Base-by-base conservation (phyloP, 2,888 invertebrate genomes). In the Lepidocyrtinus sp. region DNA sequence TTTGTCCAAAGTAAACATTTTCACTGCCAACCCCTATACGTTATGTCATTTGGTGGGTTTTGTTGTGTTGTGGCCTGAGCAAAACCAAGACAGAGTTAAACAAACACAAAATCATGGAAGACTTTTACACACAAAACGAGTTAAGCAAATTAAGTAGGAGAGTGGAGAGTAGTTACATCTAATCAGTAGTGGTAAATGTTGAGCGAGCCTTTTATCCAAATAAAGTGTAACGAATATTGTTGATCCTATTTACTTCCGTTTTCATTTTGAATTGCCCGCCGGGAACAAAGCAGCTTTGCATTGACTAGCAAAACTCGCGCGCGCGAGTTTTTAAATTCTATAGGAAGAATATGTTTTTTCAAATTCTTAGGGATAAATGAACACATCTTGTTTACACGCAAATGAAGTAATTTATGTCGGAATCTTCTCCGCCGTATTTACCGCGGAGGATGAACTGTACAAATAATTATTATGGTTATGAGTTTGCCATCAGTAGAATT, bases 1-100 rank as follows among this genome's bases (percentile, higher is more conserved):
- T 45, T 75, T 75, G 75, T 72, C 77, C 77, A 77, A 77, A 77
- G 77, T 77, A 77, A 77, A 77, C 77, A 77, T 59, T 70, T 77
- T 61, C 63, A 67, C 45, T 77, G 77, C 77, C 71, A 77, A 65
- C 62, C 62, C 69, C 63, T 68, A 75, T 75, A 19, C 27, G 19
- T 59, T 59, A 15, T 59, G 59, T 59, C 59, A 59, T 21, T 59
- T 59, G n/a, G n/a, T n/a, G n/a, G n/a, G n/a, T 55, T 21, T 59
- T 59, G 59, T 21, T 59, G n/a, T n/a, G 21, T 59, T 59, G 2
- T 3, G 22, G 2, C n/a, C 59, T 21, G 7, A 59, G 59, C 3
- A 9, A 9, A 21, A 55, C 19, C 9, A 59, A 19, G 59, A 19
- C 59, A 59, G 59, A 59, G 7, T 19, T 22, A 59, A 59, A 59